Conservation (phyloP, 2,888 invertebrate genomes). For the Ellobium chinense region DNA sequence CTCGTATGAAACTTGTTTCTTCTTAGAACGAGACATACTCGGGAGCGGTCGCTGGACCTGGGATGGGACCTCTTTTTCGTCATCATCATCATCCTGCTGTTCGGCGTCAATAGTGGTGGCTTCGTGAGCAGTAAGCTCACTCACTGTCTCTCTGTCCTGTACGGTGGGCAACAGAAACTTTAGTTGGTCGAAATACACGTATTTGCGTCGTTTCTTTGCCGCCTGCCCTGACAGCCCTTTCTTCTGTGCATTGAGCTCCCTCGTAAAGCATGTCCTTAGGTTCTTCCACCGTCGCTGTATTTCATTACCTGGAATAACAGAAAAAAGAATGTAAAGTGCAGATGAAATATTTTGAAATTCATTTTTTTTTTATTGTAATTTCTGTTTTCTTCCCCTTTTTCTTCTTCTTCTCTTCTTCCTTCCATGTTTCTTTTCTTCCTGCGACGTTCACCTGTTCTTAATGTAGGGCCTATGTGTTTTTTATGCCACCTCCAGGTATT, state of each 20-base stretch:
- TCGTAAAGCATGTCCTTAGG: neutral
- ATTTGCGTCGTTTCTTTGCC: constrained; percentile 1
- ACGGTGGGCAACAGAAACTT: neutral
- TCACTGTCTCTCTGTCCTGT: constrained; percentile 1
- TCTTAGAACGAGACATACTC: too few species aligned
- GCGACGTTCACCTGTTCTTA: neutral
- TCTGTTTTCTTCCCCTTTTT: constrained; percentile 3
- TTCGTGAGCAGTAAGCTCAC: neutral
- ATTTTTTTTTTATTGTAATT: too few species aligned
- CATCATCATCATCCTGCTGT: neutral
- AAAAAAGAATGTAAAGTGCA: too few species aligned
- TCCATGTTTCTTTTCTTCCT: neutral
- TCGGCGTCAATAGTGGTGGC: neutral
- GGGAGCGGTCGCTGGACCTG: neutral
- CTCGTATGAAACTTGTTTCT: too few species aligned
- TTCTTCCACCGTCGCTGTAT: neutral
- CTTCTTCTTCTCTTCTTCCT: constrained; percentile 17
- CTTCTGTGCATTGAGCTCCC: neutral
- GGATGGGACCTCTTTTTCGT: neutral
- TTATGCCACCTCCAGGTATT: neutral
- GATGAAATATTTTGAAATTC: too few species aligned
- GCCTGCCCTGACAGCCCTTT: neutral
- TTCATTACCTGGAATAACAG: constrained; percentile 3
- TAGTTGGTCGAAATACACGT: constrained; percentile 16
- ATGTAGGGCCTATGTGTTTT: neutral